Conservation (phyloP, 64 coral and sea anemone genomes). For the Pachyseris speciosa region DNA sequence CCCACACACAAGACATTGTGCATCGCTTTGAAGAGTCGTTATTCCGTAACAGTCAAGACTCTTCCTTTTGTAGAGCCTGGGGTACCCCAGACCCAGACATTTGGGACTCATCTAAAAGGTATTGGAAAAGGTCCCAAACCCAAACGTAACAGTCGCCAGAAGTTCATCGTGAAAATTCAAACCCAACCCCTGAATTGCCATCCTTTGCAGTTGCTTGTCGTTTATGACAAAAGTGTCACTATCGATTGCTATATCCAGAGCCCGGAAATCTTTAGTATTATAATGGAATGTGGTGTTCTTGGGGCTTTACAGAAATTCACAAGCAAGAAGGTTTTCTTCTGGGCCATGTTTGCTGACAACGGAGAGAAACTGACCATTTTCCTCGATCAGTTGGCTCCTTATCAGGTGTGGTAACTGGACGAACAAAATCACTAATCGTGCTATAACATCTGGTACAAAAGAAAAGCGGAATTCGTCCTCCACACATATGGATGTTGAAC, state of each 20-base stretch:
- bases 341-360: slow-evolving; percentile 43
- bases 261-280: slow-evolving; percentile 77
- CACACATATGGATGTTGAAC: too few species aligned
- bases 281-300: slow-evolving; percentile 92
- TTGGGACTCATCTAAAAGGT: slow-evolving; percentile 69
- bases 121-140: slow-evolving; percentile 69
- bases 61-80: neutral
- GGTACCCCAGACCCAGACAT: neutral
- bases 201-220: slow-evolving; percentile 26
- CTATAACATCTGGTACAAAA: too few species aligned
- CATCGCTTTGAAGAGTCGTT: slow-evolving; percentile 11
- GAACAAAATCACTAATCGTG: too few species aligned
- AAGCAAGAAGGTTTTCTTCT: slow-evolving; percentile 82
- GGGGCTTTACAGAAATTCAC: slow-evolving; percentile 25
- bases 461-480: too few species aligned
- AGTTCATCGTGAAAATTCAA: slow-evolving; percentile 85
- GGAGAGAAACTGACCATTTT: slow-evolving; percentile 68
- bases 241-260: slow-evolving; percentile 50
- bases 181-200: slow-evolving; percentile 56
- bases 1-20: slow-evolving; percentile 60
- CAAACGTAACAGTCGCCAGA: slow-evolving; percentile 8
- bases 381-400: slow-evolving; percentile 67
- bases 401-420: slow-evolving; percentile 59
- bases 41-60: slow-evolving; percentile 34
- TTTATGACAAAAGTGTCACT: slow-evolving; percentile 67